These are phyloP conservation scores for Hapalemur alaotrensis DNA, from an alignment of 2,797 vertebrate genomes.

Conservation along the genomic window DNA sequence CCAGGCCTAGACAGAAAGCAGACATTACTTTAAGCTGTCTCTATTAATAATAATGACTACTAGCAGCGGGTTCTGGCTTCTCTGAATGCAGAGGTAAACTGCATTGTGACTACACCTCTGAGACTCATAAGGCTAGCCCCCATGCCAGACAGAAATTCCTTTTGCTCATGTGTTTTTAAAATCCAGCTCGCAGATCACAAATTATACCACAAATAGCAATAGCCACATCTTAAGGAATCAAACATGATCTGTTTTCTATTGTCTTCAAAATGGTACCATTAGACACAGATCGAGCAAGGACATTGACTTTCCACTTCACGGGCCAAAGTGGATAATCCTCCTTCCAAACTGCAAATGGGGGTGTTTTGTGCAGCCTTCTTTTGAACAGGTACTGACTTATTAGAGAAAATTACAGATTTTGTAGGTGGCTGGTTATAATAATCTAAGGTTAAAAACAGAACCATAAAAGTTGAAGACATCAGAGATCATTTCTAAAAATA, in stretches of 20 bases:
- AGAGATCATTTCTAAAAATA: conserved; percentile 75
- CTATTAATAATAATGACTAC: not conserved
- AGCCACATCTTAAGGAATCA: conserved; percentile 8
- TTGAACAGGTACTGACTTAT: conserved; percentile 36
- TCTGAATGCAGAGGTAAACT: not conserved
- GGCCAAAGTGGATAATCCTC: conserved; percentile 16
- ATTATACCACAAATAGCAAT: not conserved
- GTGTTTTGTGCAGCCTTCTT: conserved; percentile 46
- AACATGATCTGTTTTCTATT: not conserved
- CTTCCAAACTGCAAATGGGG: conserved; percentile 11
- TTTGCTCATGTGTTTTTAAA: not conserved
- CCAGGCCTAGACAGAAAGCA: not conserved
- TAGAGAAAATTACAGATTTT: conserved; percentile 69
- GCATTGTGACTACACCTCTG: not conserved
- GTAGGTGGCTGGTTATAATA: conserved; percentile 69
- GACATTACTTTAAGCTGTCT: not conserved
- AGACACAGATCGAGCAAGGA: not conserved
- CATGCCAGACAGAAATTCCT: not conserved
- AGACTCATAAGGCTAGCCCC: not conserved
- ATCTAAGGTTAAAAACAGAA: conserved; percentile 72
- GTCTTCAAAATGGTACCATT: conserved; percentile 45
- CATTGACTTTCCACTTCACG: conserved; percentile 14
- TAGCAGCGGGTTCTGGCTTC: not conserved
- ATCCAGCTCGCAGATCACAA: conserved; percentile 28
- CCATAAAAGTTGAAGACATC: conserved; percentile 61